These are phyloP conservation scores for Malacoraja senta DNA, from an alignment of 2,797 vertebrate species.

Conservation along the genomic window DNA sequence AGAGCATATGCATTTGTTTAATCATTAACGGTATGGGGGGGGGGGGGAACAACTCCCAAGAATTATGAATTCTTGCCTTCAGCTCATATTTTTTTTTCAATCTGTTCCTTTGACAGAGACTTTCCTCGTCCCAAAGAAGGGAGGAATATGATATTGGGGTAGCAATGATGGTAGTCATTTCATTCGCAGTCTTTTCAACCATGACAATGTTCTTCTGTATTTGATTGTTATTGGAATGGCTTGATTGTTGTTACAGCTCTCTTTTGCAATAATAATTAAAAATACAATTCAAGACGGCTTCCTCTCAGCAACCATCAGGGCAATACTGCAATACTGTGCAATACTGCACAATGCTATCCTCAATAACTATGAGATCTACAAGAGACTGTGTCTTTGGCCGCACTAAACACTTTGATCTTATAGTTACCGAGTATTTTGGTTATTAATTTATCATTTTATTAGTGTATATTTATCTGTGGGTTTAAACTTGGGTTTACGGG, in stretches of 20 bases:
- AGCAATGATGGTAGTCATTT: too few species aligned
- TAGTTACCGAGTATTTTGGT: too few species aligned
- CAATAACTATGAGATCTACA: too few species aligned
- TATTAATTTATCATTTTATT: too few species aligned
- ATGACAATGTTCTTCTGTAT: background rate
- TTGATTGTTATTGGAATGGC: background rate
- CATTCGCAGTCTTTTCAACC: background rate
- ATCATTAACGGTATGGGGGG: background rate
- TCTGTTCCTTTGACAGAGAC: background rate
- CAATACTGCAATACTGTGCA: too few species aligned
- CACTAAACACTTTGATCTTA: too few species aligned
- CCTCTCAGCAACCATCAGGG: too few species aligned
- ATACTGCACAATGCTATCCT: too few species aligned
- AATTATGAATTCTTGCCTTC: background rate
- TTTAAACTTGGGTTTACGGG: too few species aligned
- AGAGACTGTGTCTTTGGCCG: too few species aligned
- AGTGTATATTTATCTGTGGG: too few species aligned
- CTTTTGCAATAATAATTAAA: background rate
- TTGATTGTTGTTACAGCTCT: background rate
- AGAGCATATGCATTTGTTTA: background rate
- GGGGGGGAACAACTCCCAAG: background rate
- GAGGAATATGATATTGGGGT: background rate
- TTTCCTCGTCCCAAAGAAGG: background rate
- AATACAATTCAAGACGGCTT: too few species aligned
- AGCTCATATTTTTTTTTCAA: background rate